Percentiles rank a stretch among this genome's conserved stretches.
phyloP scores from a whole-genome alignment of 2,113 vertebrate genomes.

The Leptosomus discolor region DNA sequence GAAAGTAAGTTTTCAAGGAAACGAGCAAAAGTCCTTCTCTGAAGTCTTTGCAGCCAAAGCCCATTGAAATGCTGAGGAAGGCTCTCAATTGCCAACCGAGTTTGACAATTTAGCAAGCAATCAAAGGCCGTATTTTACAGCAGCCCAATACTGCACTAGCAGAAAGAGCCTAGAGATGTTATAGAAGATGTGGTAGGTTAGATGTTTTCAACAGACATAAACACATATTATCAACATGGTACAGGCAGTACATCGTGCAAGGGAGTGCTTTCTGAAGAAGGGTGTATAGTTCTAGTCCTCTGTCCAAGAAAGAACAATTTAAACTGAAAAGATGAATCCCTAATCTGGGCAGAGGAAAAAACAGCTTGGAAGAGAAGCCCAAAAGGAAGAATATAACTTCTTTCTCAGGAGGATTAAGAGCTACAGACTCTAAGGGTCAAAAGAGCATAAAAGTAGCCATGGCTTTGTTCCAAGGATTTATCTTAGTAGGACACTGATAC shows the following conservation, averaged over 20 bases:
- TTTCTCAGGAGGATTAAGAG: neutral
- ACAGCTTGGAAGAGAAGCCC: neutral
- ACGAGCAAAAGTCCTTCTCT: neutral
- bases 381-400: neutral
- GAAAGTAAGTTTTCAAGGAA: neutral
- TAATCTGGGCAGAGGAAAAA: neutral
- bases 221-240: neutral
- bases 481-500: neutral
- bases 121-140: neutral
- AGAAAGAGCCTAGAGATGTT: neutral
- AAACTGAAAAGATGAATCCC: neutral
- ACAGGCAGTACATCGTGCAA: neutral
- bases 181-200: neutral
- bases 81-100: neutral
- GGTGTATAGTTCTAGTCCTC: neutral
- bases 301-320: neutral
- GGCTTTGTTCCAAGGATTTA: neutral
- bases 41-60: neutral
- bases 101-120: neutral
- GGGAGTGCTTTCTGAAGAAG: neutral
- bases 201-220: neutral
- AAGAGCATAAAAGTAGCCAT: neutral
- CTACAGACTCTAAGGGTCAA: neutral
- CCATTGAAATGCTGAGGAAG: neutral
- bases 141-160: neutral